Percentiles rank a stretch among this genome's conserved stretches.
These are phyloP conservation scores for Elmis aenea DNA, from an alignment of 2,888 invertebrate genomes.

Conservation along the genomic window DNA sequence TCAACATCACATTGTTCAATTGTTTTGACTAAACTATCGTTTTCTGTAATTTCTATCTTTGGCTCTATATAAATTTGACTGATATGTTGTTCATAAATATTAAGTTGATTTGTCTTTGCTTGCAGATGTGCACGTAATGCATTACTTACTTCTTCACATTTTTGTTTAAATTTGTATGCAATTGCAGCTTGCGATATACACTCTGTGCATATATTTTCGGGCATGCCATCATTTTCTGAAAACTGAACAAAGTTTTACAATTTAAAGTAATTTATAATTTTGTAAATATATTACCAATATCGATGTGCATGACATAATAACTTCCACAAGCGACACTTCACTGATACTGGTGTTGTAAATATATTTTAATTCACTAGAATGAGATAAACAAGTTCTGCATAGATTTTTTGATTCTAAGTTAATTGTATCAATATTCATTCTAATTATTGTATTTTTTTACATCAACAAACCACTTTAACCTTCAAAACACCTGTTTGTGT, in stretches of 20 bases:
- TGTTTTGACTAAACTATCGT: not conserved
- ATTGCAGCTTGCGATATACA: conserved; percentile 17
- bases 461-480: too few relatives aligned
- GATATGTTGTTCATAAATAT: not conserved
- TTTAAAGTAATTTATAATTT: conserved; percentile 1
- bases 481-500: too few relatives aligned
- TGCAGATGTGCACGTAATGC: conserved; percentile 13
- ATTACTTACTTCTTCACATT: conserved; percentile 20
- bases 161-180: conserved; percentile 23
- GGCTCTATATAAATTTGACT: conserved; percentile 4
- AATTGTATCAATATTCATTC: not conserved
- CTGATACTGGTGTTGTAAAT: conserved; percentile 12
- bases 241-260: conserved; percentile 10
- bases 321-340: conserved; percentile 14
- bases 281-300: conserved; percentile 11
- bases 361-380: conserved; percentile 15
- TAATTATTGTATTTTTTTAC: too few relatives aligned
- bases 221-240: conserved; percentile 19
- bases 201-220: conserved; percentile 20
- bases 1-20: conserved; percentile 1
- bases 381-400: conserved; percentile 21
- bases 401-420: conserved; percentile 8
- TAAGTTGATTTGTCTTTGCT: not conserved
- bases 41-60: conserved; percentile 6
- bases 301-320: conserved; percentile 20